A percentile compares a stretch with the other conserved stretches of the same genome.
Evolutionary conservation across 2,797 vertebrate genomes (phyloP).

Genomic region (Adelosebastes latens): DNA sequence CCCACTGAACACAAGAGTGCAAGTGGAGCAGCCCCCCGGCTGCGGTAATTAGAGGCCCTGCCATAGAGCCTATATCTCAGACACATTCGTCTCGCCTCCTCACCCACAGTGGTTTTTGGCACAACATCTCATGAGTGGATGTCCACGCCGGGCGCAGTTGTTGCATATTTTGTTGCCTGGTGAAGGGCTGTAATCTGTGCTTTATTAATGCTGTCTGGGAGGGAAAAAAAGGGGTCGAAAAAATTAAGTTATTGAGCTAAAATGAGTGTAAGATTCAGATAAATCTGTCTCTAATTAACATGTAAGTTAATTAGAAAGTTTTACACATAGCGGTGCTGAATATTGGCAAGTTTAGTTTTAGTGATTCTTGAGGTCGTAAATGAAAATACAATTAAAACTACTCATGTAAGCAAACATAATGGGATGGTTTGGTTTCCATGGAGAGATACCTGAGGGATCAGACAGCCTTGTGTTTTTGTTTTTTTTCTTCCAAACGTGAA

Average conservation of each 20-base stretch:
- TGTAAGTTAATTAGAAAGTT: neutral
- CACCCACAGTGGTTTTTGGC: slow-evolving; percentile 10
- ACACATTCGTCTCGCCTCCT: neutral
- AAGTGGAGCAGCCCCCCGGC: slow-evolving; percentile 14
- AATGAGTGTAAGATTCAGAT: neutral
- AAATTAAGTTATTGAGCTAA: neutral
- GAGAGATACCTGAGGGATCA: slow-evolving; percentile 13
- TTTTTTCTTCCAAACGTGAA: slow-evolving; percentile 9
- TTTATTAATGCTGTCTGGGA: neutral
- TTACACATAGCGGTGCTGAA: neutral
- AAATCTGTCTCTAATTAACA: slow-evolving; percentile 2
- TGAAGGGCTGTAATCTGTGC: slow-evolving; percentile 9
- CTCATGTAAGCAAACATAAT: slow-evolving; percentile 1
- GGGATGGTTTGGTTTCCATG: slow-evolving; percentile 1
- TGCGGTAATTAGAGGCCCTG: slow-evolving; percentile 48
- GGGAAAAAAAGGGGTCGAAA: neutral
- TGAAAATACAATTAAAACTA: neutral
- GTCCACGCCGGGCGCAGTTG: neutral
- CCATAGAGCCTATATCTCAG: neutral
- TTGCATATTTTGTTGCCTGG: slow-evolving; percentile 14
- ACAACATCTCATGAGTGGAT: neutral
- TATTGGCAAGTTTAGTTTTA: neutral
- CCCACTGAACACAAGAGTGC: slow-evolving; percentile 23
- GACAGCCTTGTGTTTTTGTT: neutral
- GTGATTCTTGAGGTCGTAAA: neutral